These are phyloP conservation scores for Leptoclinus maculatus DNA, from an alignment of 2,797 vertebrate species.

Conservation along the genomic window DNA sequence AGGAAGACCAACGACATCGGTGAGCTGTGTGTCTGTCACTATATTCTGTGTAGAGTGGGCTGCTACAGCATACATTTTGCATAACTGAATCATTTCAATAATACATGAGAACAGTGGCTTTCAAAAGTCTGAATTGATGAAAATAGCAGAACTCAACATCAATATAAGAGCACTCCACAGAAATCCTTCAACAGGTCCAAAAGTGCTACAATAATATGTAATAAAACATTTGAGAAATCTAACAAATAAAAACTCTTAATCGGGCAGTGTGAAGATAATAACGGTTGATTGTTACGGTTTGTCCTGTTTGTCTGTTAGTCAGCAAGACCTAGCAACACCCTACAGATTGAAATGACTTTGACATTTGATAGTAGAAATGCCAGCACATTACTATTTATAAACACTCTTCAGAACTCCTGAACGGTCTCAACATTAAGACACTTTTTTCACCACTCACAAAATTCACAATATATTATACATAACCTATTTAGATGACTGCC, in stretches of 20 bases:
- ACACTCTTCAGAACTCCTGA: no score
- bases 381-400: no score
- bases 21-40: slow-evolving; percentile 67
- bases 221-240: not conserved
- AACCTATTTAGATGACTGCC: no score
- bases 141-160: no score
- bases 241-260: not conserved
- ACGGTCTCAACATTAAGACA: no score
- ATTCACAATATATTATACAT: no score
- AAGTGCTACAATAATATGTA: not conserved
- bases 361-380: no score
- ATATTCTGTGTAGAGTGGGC: not conserved
- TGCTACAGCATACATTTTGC: not conserved
- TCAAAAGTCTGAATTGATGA: not conserved
- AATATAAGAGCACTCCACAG: not conserved
- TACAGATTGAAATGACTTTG: no score
- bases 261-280: no score
- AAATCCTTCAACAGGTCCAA: not conserved
- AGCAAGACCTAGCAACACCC: not conserved
- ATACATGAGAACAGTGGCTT: not conserved
- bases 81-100: not conserved
- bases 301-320: not conserved
- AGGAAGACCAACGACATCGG: slow-evolving; percentile 93
- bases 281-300: not conserved
- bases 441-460: no score